Conservation (phyloP, 1,140 invertebrate species). For the Musca vetustissima region DNA sequence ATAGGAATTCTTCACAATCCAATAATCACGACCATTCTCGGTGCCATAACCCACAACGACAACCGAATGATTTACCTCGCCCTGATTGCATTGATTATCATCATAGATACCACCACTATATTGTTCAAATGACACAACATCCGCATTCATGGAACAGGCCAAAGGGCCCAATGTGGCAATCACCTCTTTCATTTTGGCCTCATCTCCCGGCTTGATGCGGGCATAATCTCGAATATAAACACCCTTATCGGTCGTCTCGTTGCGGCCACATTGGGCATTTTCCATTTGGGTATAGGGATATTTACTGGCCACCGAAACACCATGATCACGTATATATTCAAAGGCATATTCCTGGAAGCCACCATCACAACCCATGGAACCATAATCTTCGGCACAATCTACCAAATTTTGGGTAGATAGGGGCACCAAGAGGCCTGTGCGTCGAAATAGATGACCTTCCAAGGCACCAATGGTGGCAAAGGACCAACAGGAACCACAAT, state of each 20-base stretch:
- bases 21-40: conserved; percentile 67
- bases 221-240: conserved; percentile 68
- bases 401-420: conserved; percentile 67
- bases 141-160: conserved; percentile 78
- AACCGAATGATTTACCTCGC: conserved; percentile 61
- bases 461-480: conserved; percentile 60
- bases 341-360: conserved; percentile 68
- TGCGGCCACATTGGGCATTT: conserved; percentile 63
- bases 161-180: conserved; percentile 80
- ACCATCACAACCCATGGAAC: conserved; percentile 70
- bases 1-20: conserved; percentile 81
- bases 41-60: conserved; percentile 64
- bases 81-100: conserved; percentile 58
- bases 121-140: conserved; percentile 54
- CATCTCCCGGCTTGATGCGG: conserved; percentile 66
- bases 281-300: conserved; percentile 60
- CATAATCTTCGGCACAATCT: conserved; percentile 65
- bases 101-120: conserved; percentile 53
- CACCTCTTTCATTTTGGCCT: conserved; percentile 72
- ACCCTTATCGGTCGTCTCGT: conserved; percentile 62
- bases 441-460: conserved; percentile 61
- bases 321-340: conserved; percentile 65
- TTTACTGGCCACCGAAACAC: conserved; percentile 63
- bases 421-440: conserved; percentile 69
- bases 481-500: conserved; percentile 63